Percentiles rank a stretch among this genome's conserved stretches.
Evolutionary conservation across 2,797 vertebrate genomes (phyloP).

Genomic region (Gymnoscopelus braueri): DNA sequence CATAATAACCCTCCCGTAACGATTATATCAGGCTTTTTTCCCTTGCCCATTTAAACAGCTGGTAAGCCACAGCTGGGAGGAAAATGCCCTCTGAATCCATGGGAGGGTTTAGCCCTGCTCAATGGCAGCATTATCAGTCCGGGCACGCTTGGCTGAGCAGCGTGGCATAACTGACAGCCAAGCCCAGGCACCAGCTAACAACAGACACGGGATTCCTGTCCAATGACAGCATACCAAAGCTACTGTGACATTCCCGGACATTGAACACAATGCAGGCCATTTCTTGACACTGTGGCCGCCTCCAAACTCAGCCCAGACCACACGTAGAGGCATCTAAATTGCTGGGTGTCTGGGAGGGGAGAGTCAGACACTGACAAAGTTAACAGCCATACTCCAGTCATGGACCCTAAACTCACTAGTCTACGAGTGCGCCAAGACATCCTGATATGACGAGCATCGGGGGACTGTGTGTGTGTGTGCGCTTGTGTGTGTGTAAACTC

Average conservation of each 20-base stretch:
- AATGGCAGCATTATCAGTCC: constrained; percentile 78
- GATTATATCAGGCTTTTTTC: constrained; percentile 33
- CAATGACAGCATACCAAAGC: constrained; percentile 75
- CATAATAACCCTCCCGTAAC: constrained; percentile 24
- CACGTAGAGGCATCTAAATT: constrained; percentile 48
- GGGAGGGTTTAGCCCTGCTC: constrained; percentile 67
- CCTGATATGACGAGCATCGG: constrained; percentile 23
- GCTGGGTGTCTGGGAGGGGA: constrained; percentile 53
- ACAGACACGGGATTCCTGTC: constrained; percentile 75
- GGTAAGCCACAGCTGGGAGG: constrained; percentile 70
- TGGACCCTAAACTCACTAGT: constrained; percentile 43
- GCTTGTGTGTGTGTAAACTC: too few species aligned
- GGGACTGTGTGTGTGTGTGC: not conserved
- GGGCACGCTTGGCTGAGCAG: constrained; percentile 74
- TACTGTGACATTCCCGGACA: constrained; percentile 77
- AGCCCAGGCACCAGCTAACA: constrained; percentile 73
- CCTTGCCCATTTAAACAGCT: constrained; percentile 58
- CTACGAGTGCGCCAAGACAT: constrained; percentile 43
- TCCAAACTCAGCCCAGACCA: constrained; percentile 47
- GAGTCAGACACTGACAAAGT: constrained; percentile 59
- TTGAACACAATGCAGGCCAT: constrained; percentile 60
- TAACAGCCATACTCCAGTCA: constrained; percentile 61
- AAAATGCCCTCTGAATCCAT: constrained; percentile 64
- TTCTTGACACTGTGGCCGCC: constrained; percentile 64
- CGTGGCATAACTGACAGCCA: constrained; percentile 79